phyloP scores from a whole-genome alignment of 2,888 invertebrate genomes.

The Ochropleura leucogaster region DNA sequence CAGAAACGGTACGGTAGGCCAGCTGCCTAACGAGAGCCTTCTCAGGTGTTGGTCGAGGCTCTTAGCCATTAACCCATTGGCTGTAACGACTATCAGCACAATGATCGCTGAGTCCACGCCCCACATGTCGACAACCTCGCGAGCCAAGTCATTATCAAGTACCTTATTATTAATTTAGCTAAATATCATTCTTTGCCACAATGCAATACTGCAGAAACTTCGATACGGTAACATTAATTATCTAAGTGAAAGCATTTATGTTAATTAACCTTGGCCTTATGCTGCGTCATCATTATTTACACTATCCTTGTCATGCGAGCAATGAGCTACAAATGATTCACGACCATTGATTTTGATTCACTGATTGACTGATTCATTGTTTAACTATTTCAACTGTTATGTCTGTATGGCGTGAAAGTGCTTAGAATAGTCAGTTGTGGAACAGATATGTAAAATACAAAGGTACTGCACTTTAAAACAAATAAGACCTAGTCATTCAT shows the following conservation, averaged over 20 bases:
- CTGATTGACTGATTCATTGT: constrained; percentile 16
- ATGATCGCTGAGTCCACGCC: no score
- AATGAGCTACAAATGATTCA: constrained; percentile 30
- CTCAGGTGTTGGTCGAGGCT: no score
- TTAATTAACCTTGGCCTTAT: not conserved
- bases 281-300: constrained; percentile 17
- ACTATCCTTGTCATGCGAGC: constrained; percentile 1
- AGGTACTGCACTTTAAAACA: not conserved
- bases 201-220: not conserved
- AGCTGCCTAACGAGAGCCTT: no score
- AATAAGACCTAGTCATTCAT: no score
- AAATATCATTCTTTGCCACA: not conserved
- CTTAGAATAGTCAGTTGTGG: constrained; percentile 5
- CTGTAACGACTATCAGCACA: no score
- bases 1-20: no score
- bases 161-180: no score
- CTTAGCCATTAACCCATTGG: no score
- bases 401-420: not conserved
- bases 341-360: not conserved
- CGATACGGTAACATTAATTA: not conserved
- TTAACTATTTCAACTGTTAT: constrained; percentile 15
- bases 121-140: no score
- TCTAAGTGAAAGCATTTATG: not conserved
- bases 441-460: not conserved
- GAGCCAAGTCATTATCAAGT: no score